Conservation (phyloP, 2,888 invertebrate species). For the Stenotaenia linearis region DNA sequence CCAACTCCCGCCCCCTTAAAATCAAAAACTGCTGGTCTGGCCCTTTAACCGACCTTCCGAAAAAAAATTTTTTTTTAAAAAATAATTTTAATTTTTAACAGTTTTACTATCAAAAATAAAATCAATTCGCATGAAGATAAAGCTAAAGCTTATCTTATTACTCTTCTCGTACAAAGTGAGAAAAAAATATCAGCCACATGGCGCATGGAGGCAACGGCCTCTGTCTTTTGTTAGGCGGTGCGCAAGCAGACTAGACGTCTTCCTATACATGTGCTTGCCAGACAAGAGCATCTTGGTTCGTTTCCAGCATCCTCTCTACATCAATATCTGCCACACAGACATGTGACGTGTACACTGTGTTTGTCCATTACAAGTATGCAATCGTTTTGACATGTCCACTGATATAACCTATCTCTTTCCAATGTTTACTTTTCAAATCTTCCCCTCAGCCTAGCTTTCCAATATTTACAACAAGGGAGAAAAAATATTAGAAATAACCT, state of each 20-base stretch:
- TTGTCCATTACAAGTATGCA: conserved; percentile 9
- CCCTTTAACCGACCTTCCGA: too few relatives aligned
- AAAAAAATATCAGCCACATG: conserved; percentile 1
- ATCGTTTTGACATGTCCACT: conserved; percentile 9
- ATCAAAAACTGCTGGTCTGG: background rate
- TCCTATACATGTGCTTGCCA: conserved; percentile 1
- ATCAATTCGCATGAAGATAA: background rate
- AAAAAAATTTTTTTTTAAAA: too few relatives aligned
- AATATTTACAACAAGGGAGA: background rate
- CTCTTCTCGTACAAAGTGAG: background rate
- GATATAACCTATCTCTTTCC: background rate
- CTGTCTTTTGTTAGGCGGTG: background rate
- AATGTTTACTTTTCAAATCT: background rate
- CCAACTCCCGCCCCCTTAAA: too few relatives aligned
- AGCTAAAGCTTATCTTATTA: background rate
- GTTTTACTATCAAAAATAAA: background rate
- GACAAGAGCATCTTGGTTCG: conserved; percentile 9
- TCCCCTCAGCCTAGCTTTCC: background rate
- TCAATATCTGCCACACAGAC: background rate
- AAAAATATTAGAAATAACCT: background rate
- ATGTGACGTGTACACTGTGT: conserved; percentile 9
- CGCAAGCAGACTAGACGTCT: conserved; percentile 9
- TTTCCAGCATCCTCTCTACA: conserved; percentile 4
- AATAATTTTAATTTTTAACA: background rate
- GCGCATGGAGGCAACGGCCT: background rate